Conservation (phyloP, 1,140 invertebrate genomes). For the Dufourea novaeangliae region DNA sequence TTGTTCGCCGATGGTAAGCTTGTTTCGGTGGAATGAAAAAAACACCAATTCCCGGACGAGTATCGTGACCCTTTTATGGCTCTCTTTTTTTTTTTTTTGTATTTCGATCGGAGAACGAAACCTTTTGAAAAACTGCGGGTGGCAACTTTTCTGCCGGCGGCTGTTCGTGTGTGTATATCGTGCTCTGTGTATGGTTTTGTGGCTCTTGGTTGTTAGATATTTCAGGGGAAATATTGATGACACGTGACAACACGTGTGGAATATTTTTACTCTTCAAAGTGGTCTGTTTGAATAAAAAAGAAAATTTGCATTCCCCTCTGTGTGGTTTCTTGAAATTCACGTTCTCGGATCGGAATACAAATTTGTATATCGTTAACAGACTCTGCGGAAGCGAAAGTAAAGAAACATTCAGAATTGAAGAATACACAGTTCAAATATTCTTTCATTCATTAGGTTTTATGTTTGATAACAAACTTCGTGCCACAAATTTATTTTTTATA, state of each 20-base stretch:
- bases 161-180: not conserved
- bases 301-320: no score
- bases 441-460: no score
- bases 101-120: not conserved
- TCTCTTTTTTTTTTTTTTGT: not conserved
- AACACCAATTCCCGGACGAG: not conserved
- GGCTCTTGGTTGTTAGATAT: not conserved
- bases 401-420: not conserved
- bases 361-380: not conserved
- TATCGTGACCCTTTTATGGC: not conserved
- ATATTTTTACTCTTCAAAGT: no score
- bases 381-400: not conserved
- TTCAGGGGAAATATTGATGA: not conserved
- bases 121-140: conserved; percentile 7
- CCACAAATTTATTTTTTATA: no score
- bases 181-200: not conserved
- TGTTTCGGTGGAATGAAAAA: not conserved
- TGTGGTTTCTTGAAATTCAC: not conserved
- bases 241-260: not conserved
- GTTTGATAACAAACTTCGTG: no score
- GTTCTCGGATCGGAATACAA: not conserved
- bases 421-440: not conserved
- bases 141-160: not conserved
- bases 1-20: not conserved
- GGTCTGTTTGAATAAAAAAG: no score